Percentiles rank a stretch among this genome's conserved stretches.
Conservation (phyloP, 2,113 vertebrate species). For the Anguilla rostrata region DNA sequence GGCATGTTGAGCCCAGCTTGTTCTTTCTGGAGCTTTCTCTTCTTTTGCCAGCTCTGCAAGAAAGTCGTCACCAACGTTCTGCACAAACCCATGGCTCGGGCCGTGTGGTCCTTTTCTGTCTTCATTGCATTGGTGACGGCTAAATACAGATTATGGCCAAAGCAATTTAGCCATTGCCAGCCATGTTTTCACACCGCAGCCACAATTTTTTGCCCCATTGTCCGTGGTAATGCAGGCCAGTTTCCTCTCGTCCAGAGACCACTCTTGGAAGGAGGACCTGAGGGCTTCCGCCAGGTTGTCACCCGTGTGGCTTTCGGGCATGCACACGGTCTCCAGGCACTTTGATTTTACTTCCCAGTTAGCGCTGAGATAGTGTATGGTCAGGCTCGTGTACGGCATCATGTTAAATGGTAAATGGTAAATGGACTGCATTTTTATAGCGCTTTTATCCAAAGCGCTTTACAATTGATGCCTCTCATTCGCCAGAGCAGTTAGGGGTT, state of each 20-base stretch:
- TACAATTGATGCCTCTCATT: too few relatives aligned
- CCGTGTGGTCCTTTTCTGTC: slow-evolving; percentile 1
- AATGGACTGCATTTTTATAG: too few relatives aligned
- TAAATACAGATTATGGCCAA: slow-evolving; percentile 21
- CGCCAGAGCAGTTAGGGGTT: too few relatives aligned
- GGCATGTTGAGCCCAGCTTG: slow-evolving; percentile 12
- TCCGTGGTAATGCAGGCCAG: slow-evolving; percentile 13
- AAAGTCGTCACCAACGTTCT: slow-evolving; percentile 1
- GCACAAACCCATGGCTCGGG: slow-evolving; percentile 8
- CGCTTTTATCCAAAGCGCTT: too few relatives aligned
- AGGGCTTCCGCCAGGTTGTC: not conserved
- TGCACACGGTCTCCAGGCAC: not conserved
- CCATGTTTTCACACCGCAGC: not conserved
- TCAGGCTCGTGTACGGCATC: not conserved
- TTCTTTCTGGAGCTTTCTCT: slow-evolving; percentile 13
- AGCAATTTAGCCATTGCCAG: slow-evolving; percentile 24
- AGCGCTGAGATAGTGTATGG: not conserved
- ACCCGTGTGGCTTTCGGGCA: slow-evolving; percentile 12
- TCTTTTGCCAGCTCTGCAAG: slow-evolving; percentile 24
- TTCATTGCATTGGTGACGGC: slow-evolving; percentile 14
- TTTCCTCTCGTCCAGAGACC: not conserved
- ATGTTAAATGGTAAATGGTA: too few relatives aligned
- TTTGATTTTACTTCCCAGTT: not conserved
- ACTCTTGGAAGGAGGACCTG: too few relatives aligned
- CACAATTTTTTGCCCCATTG: slow-evolving; percentile 22